These are phyloP conservation scores for Schizotus pectinicornis DNA, from an alignment of 2,888 invertebrate genomes.

Conservation along the genomic window DNA sequence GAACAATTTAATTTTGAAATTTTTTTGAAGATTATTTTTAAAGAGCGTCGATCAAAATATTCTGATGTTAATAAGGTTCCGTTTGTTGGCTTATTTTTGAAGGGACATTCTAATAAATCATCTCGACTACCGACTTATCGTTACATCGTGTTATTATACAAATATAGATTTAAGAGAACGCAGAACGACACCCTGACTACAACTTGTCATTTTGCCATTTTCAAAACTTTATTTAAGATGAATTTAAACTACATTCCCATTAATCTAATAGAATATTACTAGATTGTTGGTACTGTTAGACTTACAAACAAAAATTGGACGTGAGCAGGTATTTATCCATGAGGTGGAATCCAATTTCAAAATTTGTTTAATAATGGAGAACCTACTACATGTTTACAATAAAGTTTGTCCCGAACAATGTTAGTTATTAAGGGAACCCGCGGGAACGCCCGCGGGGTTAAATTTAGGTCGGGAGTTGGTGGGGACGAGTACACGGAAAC, in stretches of 20 bases:
- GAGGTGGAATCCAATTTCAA: constrained; percentile 27
- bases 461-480: constrained; percentile 22
- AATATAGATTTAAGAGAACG: constrained; percentile 20
- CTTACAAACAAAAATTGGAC: not conserved
- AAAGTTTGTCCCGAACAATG: constrained; percentile 36
- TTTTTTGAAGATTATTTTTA: not conserved
- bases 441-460: constrained; percentile 34
- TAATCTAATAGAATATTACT: constrained; percentile 12
- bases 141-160: constrained; percentile 19
- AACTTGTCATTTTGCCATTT: constrained; percentile 27
- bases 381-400: constrained; percentile 38
- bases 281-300: constrained; percentile 1
- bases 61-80: constrained; percentile 26
- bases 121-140: constrained; percentile 2
- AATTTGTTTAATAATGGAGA: constrained; percentile 37
- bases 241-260: constrained; percentile 11
- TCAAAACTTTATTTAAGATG: constrained; percentile 12
- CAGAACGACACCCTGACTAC: constrained; percentile 2
- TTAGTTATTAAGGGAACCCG: constrained; percentile 33
- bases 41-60: too few species aligned
- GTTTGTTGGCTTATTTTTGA: constrained; percentile 16
- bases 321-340: not conserved
- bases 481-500: constrained; percentile 33
- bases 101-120: constrained; percentile 24
- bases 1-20: not conserved